phyloP scores from a whole-genome alignment of 2,113 vertebrate genomes.

The Mungos mungo region DNA sequence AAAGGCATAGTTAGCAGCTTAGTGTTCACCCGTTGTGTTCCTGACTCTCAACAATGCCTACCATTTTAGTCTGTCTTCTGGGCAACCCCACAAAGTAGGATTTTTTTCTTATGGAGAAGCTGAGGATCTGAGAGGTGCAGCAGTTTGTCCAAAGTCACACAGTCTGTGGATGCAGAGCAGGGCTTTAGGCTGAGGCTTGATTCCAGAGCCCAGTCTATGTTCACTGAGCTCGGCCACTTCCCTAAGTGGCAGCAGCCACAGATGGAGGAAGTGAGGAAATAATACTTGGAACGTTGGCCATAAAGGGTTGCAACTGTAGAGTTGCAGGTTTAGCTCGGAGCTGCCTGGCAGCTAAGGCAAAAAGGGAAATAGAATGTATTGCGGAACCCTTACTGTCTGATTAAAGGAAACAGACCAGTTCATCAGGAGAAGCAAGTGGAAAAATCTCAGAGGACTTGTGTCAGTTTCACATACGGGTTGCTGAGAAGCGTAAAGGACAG shows the following conservation, averaged over 20 bases:
- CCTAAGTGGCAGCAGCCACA: not conserved
- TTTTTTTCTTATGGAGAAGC: not conserved
- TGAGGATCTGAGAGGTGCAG: not conserved
- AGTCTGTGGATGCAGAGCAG: not conserved
- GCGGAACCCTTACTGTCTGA: not conserved
- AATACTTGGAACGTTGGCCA: not conserved
- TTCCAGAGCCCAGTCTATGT: not conserved
- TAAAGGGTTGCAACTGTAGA: not conserved
- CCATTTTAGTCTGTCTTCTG: not conserved
- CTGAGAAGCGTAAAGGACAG: not conserved
- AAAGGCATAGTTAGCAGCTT: not conserved
- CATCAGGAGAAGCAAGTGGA: not conserved
- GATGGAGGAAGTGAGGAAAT: not conserved
- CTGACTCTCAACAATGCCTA: not conserved
- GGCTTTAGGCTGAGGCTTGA: not conserved
- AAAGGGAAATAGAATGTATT: not conserved
- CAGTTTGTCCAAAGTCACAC: not conserved
- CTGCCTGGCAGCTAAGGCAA: slow-evolving; percentile 18
- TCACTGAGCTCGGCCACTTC: not conserved
- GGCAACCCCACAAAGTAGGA: not conserved
- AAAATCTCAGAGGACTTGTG: not conserved
- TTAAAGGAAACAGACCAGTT: not conserved
- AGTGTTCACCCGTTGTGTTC: not conserved
- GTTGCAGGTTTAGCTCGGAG: not conserved
- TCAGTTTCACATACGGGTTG: not conserved